A percentile compares a stretch with the other conserved stretches of the same genome.
These are phyloP conservation scores for Pycnonotus jocosus DNA, from an alignment of 2,113 vertebrate species.

Conservation along the genomic window DNA sequence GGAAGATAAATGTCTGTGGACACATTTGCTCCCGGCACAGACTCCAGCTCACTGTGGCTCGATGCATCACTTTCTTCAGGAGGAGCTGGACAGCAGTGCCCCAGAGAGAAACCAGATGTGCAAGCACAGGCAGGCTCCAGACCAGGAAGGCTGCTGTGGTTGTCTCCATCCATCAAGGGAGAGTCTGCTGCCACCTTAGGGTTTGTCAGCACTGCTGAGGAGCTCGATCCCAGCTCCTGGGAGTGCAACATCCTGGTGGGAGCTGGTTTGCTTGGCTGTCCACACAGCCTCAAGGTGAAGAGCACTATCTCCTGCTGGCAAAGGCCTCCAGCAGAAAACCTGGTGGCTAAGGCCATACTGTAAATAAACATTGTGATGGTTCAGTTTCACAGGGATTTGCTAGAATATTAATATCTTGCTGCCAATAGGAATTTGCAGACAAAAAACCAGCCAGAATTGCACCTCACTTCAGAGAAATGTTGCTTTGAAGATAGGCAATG, in stretches of 20 bases:
- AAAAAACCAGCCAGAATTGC: fast-evolving
- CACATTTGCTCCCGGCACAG: background rate
- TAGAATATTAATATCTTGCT: background rate
- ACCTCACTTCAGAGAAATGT: background rate
- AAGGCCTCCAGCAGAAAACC: background rate
- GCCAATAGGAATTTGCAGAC: background rate
- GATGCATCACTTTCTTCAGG: background rate
- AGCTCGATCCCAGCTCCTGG: background rate
- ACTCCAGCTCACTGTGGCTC: background rate
- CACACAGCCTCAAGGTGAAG: background rate
- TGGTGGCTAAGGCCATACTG: background rate
- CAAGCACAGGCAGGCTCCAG: background rate
- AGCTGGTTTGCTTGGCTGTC: background rate
- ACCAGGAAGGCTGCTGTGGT: background rate
- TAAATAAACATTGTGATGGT: background rate
- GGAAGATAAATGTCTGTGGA: background rate
- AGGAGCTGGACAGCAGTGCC: slow-evolving; percentile 39
- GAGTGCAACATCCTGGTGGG: background rate
- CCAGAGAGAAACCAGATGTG: slow-evolving; percentile 44
- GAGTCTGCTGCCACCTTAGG: slow-evolving; percentile 60
- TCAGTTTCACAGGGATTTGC: background rate
- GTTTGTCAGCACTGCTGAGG: slow-evolving; percentile 31
- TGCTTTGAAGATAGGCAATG: background rate
- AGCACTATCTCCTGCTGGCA: background rate
- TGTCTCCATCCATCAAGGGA: background rate